Evolutionary conservation across 1,140 invertebrate genomes (phyloP).

Genomic region (Eumaeus atala): DNA sequence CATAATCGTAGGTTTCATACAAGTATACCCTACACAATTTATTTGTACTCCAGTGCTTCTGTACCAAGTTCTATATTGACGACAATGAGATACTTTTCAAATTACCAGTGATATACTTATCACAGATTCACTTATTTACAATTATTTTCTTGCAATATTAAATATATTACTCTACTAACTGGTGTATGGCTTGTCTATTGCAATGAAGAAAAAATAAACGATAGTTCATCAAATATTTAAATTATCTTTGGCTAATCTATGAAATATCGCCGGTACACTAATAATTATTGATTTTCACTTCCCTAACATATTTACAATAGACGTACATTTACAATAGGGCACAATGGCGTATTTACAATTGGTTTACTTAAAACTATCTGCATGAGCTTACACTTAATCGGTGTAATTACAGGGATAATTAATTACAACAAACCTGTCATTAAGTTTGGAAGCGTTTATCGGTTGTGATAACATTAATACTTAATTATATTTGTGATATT

Average conservation of each 20-base stretch:
- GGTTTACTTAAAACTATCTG: constrained; percentile 7
- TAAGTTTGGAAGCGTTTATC: too few relatives aligned
- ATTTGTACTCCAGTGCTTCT: constrained; percentile 62
- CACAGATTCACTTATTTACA: constrained; percentile 35
- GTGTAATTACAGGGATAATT: not conserved
- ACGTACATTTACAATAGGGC: constrained; percentile 13
- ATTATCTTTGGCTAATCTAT: constrained; percentile 16
- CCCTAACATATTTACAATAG: not conserved
- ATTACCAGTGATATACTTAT: constrained; percentile 33
- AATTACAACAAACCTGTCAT: too few relatives aligned
- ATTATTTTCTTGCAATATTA: constrained; percentile 9
- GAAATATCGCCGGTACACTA: constrained; percentile 7
- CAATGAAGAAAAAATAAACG: not conserved
- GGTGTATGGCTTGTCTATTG: constrained; percentile 4
- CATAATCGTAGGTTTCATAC: constrained; percentile 25
- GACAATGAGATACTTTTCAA: constrained; percentile 25
- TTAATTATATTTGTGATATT: constrained; percentile 1
- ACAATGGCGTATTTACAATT: constrained; percentile 18
- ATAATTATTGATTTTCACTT: not conserved
- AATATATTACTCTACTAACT: constrained; percentile 13
- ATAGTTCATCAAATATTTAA: not conserved
- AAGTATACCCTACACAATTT: constrained; percentile 35
- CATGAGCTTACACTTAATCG: constrained; percentile 4
- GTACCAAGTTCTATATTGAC: constrained; percentile 25
- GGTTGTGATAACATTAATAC: too few relatives aligned